A percentile compares a stretch with the other conserved stretches of the same genome.
phyloP scores from a whole-genome alignment of 2,888 invertebrate species.

The Gastrophysa polygoni region DNA sequence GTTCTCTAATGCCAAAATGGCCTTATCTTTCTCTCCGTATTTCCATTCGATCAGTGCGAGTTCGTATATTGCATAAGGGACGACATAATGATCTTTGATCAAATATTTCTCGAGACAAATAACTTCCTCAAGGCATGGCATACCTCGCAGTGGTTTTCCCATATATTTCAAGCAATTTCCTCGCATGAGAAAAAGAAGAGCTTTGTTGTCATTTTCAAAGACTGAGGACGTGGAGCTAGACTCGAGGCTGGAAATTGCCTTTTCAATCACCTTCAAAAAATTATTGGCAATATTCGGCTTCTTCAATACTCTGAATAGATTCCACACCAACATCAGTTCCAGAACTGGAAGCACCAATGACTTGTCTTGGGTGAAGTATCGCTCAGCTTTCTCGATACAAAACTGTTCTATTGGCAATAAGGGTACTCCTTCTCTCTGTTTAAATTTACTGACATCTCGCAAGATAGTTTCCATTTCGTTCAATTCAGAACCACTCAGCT shows the following conservation, averaged over 20 bases:
- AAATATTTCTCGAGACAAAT: slow-evolving; percentile 71
- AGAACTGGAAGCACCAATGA: slow-evolving; percentile 79
- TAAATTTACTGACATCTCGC: slow-evolving; percentile 79
- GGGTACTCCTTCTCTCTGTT: slow-evolving; percentile 93
- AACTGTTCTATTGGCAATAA: slow-evolving; percentile 98
- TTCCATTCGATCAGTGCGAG: slow-evolving; percentile 79
- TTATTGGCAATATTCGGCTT: slow-evolving; percentile 67
- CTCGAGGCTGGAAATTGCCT: slow-evolving; percentile 54
- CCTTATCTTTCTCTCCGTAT: slow-evolving; percentile 70
- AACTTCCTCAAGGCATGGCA: slow-evolving; percentile 72
- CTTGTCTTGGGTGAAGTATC: slow-evolving; percentile 77
- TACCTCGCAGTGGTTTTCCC: slow-evolving; percentile 76
- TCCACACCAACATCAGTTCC: slow-evolving; percentile 93
- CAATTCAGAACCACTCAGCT: slow-evolving; percentile 60
- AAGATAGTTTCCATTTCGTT: slow-evolving; percentile 68
- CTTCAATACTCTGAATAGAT: slow-evolving; percentile 83
- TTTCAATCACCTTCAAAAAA: slow-evolving; percentile 69
- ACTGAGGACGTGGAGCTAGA: slow-evolving; percentile 52
- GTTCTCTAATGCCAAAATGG: slow-evolving; percentile 75
- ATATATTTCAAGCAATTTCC: slow-evolving; percentile 84
- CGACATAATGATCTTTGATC: slow-evolving; percentile 80
- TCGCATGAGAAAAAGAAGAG: slow-evolving; percentile 76
- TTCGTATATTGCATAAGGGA: slow-evolving; percentile 89
- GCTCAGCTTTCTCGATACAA: slow-evolving; percentile 81
- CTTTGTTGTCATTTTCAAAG: slow-evolving; percentile 74